Conservation (phyloP, 2,113 vertebrate genomes). For the Sapajus apella region DNA sequence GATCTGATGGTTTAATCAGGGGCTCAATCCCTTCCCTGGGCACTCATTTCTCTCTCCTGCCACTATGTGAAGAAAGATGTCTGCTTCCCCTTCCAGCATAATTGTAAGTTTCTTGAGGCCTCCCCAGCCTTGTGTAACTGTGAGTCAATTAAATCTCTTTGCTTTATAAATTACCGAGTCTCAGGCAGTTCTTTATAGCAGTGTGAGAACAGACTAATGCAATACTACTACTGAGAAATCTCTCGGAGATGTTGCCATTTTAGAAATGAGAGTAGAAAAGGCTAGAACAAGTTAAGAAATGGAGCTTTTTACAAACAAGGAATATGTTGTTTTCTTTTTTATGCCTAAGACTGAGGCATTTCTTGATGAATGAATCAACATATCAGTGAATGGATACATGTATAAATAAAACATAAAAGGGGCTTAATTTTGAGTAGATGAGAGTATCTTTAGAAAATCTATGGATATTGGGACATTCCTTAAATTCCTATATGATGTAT, state of each 20-base stretch:
- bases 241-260: background rate
- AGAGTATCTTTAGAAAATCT: background rate
- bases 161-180: no score
- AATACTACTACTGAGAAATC: background rate
- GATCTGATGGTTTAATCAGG: no score
- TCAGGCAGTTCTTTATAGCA: no score
- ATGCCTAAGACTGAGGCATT: background rate
- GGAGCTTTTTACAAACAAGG: background rate
- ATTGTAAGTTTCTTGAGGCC: no score
- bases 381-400: background rate
- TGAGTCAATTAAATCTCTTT: no score
- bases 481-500: background rate
- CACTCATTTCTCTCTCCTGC: no score
- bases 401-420: background rate
- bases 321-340: background rate
- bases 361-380: background rate
- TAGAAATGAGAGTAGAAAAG: background rate
- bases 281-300: background rate
- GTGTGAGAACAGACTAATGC: no score
- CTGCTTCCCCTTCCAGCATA: no score
- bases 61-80: no score
- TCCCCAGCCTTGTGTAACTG: no score
- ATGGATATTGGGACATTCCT: background rate
- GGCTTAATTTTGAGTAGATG: background rate
- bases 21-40: no score